phyloP scores from a whole-genome alignment of 1,140 invertebrate genomes.

The Cotesia chilonis region DNA sequence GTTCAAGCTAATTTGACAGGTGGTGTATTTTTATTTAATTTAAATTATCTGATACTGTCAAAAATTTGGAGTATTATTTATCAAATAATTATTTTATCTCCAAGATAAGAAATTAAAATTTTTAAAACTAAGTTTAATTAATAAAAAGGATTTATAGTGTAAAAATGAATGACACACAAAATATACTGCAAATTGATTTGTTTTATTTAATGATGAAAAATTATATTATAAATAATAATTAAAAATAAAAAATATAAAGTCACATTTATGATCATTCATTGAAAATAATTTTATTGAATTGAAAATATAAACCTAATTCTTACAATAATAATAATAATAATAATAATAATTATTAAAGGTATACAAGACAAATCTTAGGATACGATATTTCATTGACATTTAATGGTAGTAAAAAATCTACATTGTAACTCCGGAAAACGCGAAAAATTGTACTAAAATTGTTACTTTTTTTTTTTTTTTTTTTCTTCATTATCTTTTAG shows the following conservation, averaged over 20 bases:
- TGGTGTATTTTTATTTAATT: no score
- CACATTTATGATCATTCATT: conserved; percentile 43
- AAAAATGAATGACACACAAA: neutral
- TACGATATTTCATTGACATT: conserved; percentile 46
- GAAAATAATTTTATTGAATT: conserved; percentile 61
- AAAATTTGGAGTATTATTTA: no score
- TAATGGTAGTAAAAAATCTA: conserved; percentile 46
- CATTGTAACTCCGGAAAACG: conserved; percentile 26
- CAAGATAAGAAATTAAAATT: no score
- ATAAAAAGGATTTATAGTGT: no score
- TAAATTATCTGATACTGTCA: no score
- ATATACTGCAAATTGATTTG: neutral
- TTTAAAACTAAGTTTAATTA: no score
- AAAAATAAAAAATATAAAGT: conserved; percentile 9
- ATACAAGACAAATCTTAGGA: conserved; percentile 50
- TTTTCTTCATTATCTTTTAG: conserved; percentile 8
- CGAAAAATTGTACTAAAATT: conserved; percentile 24
- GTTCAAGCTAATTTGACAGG: no score
- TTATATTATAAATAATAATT: conserved; percentile 1
- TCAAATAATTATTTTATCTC: no score
- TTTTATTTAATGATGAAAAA: conserved; percentile 17
- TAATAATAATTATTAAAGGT: conserved; percentile 43
- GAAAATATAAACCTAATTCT: conserved; percentile 60
- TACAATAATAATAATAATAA: conserved; percentile 55
- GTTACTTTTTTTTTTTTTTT: no score